These are phyloP conservation scores for Ophion slaviceki DNA, from an alignment of 2,888 invertebrate species.

Conservation along the genomic window DNA sequence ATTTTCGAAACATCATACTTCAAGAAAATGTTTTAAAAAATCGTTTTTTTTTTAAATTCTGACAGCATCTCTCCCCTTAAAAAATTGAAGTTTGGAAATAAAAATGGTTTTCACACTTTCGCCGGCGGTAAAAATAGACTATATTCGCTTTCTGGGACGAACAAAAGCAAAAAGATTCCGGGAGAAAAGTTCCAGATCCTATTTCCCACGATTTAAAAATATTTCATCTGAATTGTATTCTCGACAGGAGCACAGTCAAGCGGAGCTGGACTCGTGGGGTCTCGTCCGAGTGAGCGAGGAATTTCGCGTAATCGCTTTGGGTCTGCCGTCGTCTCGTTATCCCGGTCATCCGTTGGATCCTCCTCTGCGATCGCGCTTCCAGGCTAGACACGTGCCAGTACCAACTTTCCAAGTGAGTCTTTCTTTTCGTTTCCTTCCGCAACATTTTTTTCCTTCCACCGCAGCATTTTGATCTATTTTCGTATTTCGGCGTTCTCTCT, in stretches of 20 bases:
- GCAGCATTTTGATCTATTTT: background rate
- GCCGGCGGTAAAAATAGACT: too few species aligned
- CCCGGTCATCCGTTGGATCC: conserved; percentile 97
- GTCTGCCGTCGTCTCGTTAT: conserved; percentile 94
- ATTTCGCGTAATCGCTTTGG: conserved; percentile 97
- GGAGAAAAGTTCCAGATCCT: background rate
- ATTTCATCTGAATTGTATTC: background rate
- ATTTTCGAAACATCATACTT: too few species aligned
- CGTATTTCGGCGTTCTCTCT: background rate
- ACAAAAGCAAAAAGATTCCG: background rate
- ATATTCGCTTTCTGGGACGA: too few species aligned
- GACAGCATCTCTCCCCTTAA: too few species aligned
- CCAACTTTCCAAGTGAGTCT: conserved; percentile 87
- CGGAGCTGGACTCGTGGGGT: conserved; percentile 93
- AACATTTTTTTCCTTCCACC: background rate
- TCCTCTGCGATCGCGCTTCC: conserved; percentile 96
- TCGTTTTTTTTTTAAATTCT: too few species aligned
- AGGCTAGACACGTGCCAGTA: conserved; percentile 92
- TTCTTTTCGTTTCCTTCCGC: conserved; percentile 2
- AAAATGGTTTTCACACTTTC: too few species aligned
- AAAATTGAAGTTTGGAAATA: too few species aligned
- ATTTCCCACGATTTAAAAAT: conserved; percentile 64
- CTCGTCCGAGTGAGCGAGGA: conserved; percentile 96
- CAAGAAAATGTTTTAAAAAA: too few species aligned
- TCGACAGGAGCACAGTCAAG: conserved; percentile 89